These are phyloP conservation scores for Odobenus rosmarus DNA, from an alignment of 2,113 vertebrate species.

Conservation along the genomic window DNA sequence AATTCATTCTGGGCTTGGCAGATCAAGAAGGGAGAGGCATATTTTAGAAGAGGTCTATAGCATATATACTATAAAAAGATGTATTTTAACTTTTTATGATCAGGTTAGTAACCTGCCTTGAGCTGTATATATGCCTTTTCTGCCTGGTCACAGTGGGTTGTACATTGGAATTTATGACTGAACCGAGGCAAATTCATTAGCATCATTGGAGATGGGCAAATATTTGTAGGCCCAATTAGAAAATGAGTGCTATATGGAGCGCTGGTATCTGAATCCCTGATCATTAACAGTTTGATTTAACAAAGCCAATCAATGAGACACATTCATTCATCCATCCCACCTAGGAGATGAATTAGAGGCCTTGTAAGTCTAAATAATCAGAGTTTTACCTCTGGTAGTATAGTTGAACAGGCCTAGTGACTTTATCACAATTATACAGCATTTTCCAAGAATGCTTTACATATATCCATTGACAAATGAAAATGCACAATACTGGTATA, in stretches of 20 bases:
- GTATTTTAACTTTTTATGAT: slow-evolving; percentile 36
- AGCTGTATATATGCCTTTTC: slow-evolving; percentile 32
- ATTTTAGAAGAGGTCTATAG: not conserved
- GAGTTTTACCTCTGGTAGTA: not conserved
- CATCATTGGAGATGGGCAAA: not conserved
- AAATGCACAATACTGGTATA: not conserved
- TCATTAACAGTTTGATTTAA: slow-evolving; percentile 37
- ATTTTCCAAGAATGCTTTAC: slow-evolving; percentile 3
- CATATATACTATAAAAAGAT: slow-evolving; percentile 11
- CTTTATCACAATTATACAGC: not conserved
- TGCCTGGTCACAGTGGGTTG: not conserved
- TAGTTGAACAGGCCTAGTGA: not conserved
- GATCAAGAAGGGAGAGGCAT: not conserved
- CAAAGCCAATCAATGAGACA: slow-evolving; percentile 43
- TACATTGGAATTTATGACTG: slow-evolving; percentile 16
- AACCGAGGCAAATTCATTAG: slow-evolving; percentile 25
- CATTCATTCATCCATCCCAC: not conserved
- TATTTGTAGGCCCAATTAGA: not conserved
- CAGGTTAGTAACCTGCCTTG: not conserved
- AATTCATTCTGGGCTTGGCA: slow-evolving; percentile 39
- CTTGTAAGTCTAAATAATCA: not conserved
- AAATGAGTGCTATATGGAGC: slow-evolving; percentile 33
- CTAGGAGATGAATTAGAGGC: slow-evolving; percentile 7
- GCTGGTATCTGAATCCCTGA: not conserved
- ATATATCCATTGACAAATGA: not conserved